Conservation (phyloP, 2,888 invertebrate species). For the Graphium colonna region DNA sequence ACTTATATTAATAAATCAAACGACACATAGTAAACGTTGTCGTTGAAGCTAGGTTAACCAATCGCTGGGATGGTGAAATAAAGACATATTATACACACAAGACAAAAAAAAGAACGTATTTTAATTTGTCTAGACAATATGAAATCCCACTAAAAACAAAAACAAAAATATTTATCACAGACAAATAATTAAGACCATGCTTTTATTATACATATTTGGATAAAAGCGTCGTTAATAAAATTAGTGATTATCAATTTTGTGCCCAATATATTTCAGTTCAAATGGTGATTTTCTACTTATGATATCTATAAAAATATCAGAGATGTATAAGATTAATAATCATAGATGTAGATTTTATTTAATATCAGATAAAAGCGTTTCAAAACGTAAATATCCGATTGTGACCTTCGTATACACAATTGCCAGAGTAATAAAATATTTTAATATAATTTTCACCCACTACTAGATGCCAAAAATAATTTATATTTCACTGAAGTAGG, state of each 20-base stretch:
- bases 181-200: too few species aligned
- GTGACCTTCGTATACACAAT: too few species aligned
- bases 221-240: background rate
- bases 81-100: too few species aligned
- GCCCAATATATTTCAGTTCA: too few species aligned
- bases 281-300: too few species aligned
- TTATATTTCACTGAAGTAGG: background rate
- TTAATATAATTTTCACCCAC: too few species aligned
- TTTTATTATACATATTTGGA: too few species aligned
- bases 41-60: constrained; percentile 5
- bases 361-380: too few species aligned
- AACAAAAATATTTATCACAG: background rate
- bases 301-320: too few species aligned
- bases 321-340: too few species aligned
- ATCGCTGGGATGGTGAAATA: background rate
- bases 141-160: background rate
- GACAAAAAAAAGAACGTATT: background rate
- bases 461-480: background rate
- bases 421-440: too few species aligned
- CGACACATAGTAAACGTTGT: background rate
- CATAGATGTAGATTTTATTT: background rate
- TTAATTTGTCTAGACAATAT: background rate
- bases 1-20: constrained; percentile 14
- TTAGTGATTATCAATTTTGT: background rate
- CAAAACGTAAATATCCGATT: too few species aligned